phyloP scores from a whole-genome alignment of 1,140 invertebrate genomes.

The Polypedilum pembai region DNA sequence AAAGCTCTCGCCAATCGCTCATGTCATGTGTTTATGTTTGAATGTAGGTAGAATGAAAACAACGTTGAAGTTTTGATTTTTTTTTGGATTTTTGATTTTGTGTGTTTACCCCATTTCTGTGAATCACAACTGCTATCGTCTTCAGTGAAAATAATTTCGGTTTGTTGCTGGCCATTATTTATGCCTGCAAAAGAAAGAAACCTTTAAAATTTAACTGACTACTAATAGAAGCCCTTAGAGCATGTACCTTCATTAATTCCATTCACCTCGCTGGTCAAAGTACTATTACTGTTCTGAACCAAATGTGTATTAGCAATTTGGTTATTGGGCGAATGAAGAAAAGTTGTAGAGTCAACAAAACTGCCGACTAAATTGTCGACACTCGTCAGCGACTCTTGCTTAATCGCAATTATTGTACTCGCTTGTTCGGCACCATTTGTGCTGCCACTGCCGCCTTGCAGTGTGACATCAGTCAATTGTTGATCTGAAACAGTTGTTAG shows the following conservation, averaged over 20 bases:
- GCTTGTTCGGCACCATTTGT: background rate
- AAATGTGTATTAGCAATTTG: conserved; percentile 23
- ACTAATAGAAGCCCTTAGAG: background rate
- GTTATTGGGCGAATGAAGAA: conserved; percentile 49
- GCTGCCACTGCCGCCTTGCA: background rate
- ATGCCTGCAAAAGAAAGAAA: conserved; percentile 10
- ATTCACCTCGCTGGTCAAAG: background rate
- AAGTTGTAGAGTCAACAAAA: conserved; percentile 55
- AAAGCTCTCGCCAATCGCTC: conserved; percentile 2
- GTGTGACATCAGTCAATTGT: background rate
- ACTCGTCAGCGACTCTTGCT: conserved; percentile 48
- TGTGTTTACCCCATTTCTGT: conserved; percentile 31
- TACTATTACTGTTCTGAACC: conserved; percentile 6
- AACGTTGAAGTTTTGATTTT: no score
- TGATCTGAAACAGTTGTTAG: conserved; percentile 27
- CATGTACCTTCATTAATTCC: conserved; percentile 22
- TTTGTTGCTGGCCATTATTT: conserved; percentile 22
- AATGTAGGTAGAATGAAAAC: background rate
- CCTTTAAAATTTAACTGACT: background rate
- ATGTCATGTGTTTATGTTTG: background rate
- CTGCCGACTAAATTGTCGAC: conserved; percentile 50
- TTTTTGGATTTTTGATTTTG: no score
- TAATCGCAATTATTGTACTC: conserved; percentile 43
- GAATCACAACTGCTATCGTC: conserved; percentile 32
- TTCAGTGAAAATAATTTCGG: conserved; percentile 30